phyloP scores from a whole-genome alignment of 2,797 vertebrate species.

The Tauraco hartlaubi region DNA sequence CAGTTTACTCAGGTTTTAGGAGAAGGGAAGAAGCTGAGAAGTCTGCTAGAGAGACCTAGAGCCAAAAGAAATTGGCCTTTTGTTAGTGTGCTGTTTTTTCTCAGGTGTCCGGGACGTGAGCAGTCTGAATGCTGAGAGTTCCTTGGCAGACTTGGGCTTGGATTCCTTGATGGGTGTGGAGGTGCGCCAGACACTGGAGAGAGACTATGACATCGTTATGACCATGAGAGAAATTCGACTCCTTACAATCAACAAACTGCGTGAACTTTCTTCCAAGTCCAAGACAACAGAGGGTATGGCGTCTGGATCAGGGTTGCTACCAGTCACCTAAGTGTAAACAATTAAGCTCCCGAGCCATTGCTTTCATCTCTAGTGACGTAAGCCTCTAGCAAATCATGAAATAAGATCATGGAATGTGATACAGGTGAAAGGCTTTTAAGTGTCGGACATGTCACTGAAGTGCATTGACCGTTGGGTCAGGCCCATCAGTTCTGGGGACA shows the following conservation, averaged over 20 bases:
- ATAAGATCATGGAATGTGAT: background rate
- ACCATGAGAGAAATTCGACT: slow-evolving; percentile 92
- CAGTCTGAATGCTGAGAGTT: slow-evolving; percentile 86
- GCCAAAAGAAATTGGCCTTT: background rate
- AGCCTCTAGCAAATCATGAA: background rate
- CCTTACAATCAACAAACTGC: slow-evolving; percentile 91
- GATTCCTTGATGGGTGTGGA: slow-evolving; percentile 98
- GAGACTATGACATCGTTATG: slow-evolving; percentile 91
- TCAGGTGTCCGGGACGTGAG: slow-evolving; percentile 91
- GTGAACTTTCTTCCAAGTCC: slow-evolving; percentile 83
- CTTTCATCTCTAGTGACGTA: background rate
- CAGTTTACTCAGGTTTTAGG: background rate
- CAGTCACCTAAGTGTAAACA: background rate
- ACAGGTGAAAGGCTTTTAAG: background rate
- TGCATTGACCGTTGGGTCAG: background rate
- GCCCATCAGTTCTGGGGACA: background rate
- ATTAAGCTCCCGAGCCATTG: background rate
- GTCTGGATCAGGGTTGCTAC: background rate
- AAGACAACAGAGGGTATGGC: slow-evolving; percentile 73
- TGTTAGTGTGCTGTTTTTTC: background rate
- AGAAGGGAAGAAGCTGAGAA: background rate
- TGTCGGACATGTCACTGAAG: background rate
- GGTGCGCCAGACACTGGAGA: slow-evolving; percentile 94
- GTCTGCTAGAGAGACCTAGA: background rate
- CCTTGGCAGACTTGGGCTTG: slow-evolving; percentile 92